These are phyloP conservation scores for Scophthalmus maximus DNA, from an alignment of 2,113 vertebrate species.

Conservation along the genomic window DNA sequence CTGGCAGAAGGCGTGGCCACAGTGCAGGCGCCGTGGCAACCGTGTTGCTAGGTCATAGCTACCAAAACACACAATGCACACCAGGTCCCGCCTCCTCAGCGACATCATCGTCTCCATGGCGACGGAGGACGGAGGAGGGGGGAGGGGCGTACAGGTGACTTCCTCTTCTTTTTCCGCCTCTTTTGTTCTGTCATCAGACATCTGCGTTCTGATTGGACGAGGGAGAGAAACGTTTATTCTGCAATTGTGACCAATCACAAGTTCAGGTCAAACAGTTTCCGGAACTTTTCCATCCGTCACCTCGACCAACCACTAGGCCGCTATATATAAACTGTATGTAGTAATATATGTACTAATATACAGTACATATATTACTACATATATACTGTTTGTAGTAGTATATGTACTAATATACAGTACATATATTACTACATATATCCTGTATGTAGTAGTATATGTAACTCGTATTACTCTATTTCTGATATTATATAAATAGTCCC, in stretches of 20 bases:
- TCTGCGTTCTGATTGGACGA: conserved; percentile 12
- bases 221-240: not conserved
- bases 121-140: conserved; percentile 13
- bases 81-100: conserved; percentile 49
- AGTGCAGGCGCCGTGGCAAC: conserved; percentile 74
- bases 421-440: too few species aligned
- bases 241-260: not conserved
- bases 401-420: too few species aligned
- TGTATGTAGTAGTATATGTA: too few species aligned
- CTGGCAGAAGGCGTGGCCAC: conserved; percentile 78
- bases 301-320: too few species aligned
- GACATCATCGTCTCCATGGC: conserved; percentile 22
- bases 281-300: too few species aligned
- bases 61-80: conserved; percentile 75
- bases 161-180: conserved; percentile 32
- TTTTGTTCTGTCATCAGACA: conserved; percentile 20
- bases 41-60: conserved; percentile 63
- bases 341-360: too few species aligned
- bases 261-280: too few species aligned
- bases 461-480: too few species aligned
- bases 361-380: too few species aligned
- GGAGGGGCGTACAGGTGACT: conserved; percentile 6
- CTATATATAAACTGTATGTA: too few species aligned
- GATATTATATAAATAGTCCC: not conserved
- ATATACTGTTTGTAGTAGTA: too few species aligned